Evolutionary conservation across 2,888 invertebrate species (phyloP).

Genomic region (Tupiocoris notatus): DNA sequence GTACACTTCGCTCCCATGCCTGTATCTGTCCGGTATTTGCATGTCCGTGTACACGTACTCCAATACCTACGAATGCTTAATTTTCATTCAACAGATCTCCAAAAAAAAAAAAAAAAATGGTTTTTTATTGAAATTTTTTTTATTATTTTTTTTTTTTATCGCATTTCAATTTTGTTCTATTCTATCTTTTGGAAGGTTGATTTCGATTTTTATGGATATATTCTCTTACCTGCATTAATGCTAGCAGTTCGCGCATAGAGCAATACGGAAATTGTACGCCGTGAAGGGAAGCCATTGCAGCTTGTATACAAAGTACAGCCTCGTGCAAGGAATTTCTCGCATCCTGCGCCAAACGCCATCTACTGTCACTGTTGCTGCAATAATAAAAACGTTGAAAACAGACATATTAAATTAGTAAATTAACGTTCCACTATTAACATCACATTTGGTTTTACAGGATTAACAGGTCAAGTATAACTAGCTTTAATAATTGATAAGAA

Average conservation of each 20-base stretch:
- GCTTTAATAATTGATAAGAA: too few species aligned
- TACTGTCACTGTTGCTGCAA: slow-evolving; percentile 48
- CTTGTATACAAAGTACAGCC: slow-evolving; percentile 51
- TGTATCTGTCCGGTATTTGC: slow-evolving; percentile 51
- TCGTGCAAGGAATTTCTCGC: slow-evolving; percentile 51
- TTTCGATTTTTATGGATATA: too few species aligned
- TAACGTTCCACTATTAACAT: too few species aligned
- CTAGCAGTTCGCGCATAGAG: slow-evolving; percentile 51
- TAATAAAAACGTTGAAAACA: too few species aligned
- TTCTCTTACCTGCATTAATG: slow-evolving; percentile 51
- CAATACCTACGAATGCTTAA: slow-evolving; percentile 51
- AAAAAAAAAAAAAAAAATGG: background rate
- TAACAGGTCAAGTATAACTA: too few species aligned
- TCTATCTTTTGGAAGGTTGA: background rate
- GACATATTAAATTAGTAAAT: too few species aligned
- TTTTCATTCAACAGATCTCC: too few species aligned
- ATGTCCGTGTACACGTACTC: slow-evolving; percentile 52
- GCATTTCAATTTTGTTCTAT: background rate
- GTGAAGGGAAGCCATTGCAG: slow-evolving; percentile 51
- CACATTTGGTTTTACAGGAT: too few species aligned
- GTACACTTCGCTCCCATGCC: slow-evolving; percentile 51
- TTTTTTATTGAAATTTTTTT: too few species aligned
- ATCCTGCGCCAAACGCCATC: slow-evolving; percentile 51
- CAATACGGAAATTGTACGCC: slow-evolving; percentile 52
- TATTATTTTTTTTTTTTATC: too few species aligned